Evolutionary conservation across 2,888 invertebrate genomes (phyloP).

Genomic region (Mythimna vitellina): DNA sequence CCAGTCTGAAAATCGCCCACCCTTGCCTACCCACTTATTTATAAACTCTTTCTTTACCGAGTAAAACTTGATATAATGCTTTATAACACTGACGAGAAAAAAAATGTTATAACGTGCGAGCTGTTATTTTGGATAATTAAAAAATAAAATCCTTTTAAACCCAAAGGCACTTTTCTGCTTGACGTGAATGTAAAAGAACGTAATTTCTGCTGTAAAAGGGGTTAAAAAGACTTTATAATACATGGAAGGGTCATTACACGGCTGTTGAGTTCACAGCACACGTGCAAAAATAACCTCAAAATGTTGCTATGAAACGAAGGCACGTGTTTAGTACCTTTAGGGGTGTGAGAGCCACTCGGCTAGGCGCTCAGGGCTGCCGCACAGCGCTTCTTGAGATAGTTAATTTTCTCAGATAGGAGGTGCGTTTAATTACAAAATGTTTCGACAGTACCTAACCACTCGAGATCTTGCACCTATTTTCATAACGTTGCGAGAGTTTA

Average conservation of each 20-base stretch:
- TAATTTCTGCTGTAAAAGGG: constrained; percentile 81
- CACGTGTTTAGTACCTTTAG: constrained; percentile 61
- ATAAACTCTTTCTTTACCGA: constrained; percentile 6
- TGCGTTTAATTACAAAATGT: constrained; percentile 36
- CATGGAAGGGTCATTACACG: constrained; percentile 85
- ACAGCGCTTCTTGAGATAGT: constrained; percentile 58
- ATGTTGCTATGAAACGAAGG: constrained; percentile 68
- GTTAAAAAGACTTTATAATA: constrained; percentile 85
- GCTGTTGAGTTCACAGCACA: constrained; percentile 83
- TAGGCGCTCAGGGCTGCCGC: constrained; percentile 48
- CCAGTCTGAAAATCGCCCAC: constrained; percentile 33
- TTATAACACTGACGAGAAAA: not conserved
- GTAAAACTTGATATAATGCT: constrained; percentile 23
- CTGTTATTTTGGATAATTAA: constrained; percentile 61
- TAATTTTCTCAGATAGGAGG: constrained; percentile 58
- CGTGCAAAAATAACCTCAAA: constrained; percentile 82
- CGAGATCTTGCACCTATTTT: constrained; percentile 23
- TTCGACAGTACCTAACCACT: constrained; percentile 24
- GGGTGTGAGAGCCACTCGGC: constrained; percentile 60
- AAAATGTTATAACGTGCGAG: constrained; percentile 29
- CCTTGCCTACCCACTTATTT: not conserved
- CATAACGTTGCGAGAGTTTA: not conserved
- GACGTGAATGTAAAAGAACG: constrained; percentile 81
- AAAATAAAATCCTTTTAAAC: constrained; percentile 73
- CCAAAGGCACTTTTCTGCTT: constrained; percentile 82